phyloP scores from a whole-genome alignment of 30 jellyfish, hydroid and myxozoan genomes.

The Catostylus mosaicus region DNA sequence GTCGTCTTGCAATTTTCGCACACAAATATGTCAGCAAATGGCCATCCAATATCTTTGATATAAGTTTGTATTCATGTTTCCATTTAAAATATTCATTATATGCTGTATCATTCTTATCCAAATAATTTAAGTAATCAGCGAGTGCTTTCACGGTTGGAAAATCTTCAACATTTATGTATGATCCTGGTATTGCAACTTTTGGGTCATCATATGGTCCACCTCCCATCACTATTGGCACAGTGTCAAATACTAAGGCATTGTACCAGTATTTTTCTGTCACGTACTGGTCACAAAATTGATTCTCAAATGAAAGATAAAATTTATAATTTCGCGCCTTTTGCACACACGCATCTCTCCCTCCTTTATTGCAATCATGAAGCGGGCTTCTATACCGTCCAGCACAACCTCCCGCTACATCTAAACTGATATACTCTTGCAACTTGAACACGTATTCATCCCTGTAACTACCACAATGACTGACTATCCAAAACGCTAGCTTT shows the following conservation, averaged over 20 bases:
- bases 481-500: slow-evolving; percentile 52
- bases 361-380: slow-evolving; percentile 1
- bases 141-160: slow-evolving; percentile 49
- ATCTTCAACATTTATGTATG: slow-evolving; percentile 51
- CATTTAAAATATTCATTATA: slow-evolving; percentile 65
- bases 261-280: slow-evolving; percentile 76
- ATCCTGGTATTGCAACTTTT: slow-evolving; percentile 75
- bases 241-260: slow-evolving; percentile 30
- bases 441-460: slow-evolving; percentile 37
- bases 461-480: slow-evolving; percentile 58
- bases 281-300: slow-evolving; percentile 62
- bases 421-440: slow-evolving; percentile 32
- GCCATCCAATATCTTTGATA: slow-evolving; percentile 50
- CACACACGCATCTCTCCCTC: slow-evolving; percentile 42
- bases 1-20: slow-evolving; percentile 61
- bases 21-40: slow-evolving; percentile 32
- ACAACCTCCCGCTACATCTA: slow-evolving; percentile 72
- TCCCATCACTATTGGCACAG: slow-evolving; percentile 73
- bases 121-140: slow-evolving; percentile 47
- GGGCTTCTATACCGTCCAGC: slow-evolving; percentile 14
- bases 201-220: slow-evolving; percentile 78
- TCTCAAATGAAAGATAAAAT: slow-evolving; percentile 69
- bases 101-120: slow-evolving; percentile 74
- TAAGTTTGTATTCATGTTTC: slow-evolving; percentile 41
- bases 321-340: slow-evolving; percentile 25